phyloP scores from a whole-genome alignment of 1,140 invertebrate genomes.

The Achatina immaculata region DNA sequence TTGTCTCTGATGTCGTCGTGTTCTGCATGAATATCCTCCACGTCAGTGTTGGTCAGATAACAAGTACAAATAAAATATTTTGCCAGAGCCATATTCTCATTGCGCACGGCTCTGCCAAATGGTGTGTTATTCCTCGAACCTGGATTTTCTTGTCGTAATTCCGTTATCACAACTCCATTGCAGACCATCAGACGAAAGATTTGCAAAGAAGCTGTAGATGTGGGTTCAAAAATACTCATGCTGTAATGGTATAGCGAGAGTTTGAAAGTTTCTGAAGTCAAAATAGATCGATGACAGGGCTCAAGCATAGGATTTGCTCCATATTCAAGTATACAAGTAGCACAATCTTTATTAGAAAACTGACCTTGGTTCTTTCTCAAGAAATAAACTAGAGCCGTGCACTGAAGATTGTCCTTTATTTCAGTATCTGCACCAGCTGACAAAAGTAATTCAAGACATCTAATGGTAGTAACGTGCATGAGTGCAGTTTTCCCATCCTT shows the following conservation, averaged over 20 bases:
- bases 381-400: neutral
- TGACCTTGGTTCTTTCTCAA: neutral
- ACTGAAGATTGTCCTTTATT: neutral
- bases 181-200: neutral
- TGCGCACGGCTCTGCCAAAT: neutral
- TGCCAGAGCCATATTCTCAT: neutral
- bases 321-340: neutral
- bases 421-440: neutral
- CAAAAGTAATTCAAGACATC: neutral
- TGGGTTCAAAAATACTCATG: neutral
- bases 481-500: neutral
- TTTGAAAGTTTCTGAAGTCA: neutral
- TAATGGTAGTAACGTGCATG: neutral
- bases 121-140: neutral
- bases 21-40: neutral
- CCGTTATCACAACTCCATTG: neutral
- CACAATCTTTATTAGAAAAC: neutral
- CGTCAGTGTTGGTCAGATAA: neutral
- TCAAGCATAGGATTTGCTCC: neutral
- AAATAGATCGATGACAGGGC: neutral
- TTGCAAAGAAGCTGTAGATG: neutral
- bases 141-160: too few species aligned
- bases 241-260: neutral
- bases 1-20: neutral
- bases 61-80: neutral